Percentiles rank a stretch among this genome's conserved stretches.
Conservation (phyloP, 2,888 invertebrate genomes). For the Eugnorisma glareosa region DNA sequence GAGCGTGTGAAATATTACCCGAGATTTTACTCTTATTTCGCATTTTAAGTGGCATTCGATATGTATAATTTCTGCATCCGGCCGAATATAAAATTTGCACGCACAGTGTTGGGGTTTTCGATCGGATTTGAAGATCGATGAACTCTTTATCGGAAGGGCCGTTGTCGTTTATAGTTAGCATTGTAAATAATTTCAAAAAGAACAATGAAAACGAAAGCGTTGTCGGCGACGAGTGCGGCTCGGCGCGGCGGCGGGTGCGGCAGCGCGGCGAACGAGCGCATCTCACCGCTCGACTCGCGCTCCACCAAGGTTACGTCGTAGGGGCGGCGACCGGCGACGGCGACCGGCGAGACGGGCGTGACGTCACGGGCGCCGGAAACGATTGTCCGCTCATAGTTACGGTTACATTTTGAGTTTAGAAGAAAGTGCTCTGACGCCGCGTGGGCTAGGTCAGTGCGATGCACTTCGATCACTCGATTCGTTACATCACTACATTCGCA, state of each 20-base stretch:
- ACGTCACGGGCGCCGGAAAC: slow-evolving; percentile 91
- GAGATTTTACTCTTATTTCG: slow-evolving; percentile 87
- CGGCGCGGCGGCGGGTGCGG: too few species aligned
- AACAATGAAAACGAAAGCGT: slow-evolving; percentile 85
- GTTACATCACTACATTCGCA: slow-evolving; percentile 27
- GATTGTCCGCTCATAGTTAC: slow-evolving; percentile 89
- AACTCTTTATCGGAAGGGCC: slow-evolving; percentile 63
- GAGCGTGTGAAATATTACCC: slow-evolving; percentile 90
- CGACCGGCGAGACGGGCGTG: slow-evolving; percentile 86
- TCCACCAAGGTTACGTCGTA: slow-evolving; percentile 85
- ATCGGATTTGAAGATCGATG: slow-evolving; percentile 66
- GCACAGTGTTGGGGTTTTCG: slow-evolving; percentile 66
- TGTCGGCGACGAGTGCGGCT: slow-evolving; percentile 38
- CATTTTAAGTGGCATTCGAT: slow-evolving; percentile 87
- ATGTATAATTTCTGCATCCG: slow-evolving; percentile 87
- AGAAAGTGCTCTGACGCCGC: slow-evolving; percentile 85
- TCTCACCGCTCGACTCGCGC: slow-evolving; percentile 63
- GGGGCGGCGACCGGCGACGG: slow-evolving; percentile 88
- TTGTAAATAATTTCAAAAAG: slow-evolving; percentile 76
- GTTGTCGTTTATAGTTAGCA: slow-evolving; percentile 61
- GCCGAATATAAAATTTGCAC: slow-evolving; percentile 77
- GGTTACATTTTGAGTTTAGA: slow-evolving; percentile 90
- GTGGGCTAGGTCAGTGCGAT: slow-evolving; percentile 87
- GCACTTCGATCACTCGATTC: slow-evolving; percentile 55
- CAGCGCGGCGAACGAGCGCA: slow-evolving; percentile 64